Base-by-base conservation (phyloP, 2,797 vertebrate species). In the Heliangelus exortis region DNA sequence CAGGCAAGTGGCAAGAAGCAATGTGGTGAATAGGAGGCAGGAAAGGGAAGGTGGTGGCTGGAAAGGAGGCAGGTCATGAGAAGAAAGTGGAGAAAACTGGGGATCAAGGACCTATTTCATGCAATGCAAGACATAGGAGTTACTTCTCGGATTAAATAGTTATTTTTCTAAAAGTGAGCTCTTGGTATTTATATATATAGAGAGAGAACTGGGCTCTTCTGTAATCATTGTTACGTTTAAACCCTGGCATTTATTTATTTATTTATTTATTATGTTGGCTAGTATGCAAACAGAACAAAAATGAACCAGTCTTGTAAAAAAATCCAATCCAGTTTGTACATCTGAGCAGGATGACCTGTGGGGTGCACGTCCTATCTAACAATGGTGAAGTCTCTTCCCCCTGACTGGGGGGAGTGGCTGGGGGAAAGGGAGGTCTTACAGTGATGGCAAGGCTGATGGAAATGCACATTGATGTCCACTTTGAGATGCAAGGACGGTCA, bases 1-100 rank as follows among this genome's bases (percentile, higher is more conserved):
- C 82, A 90, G 88, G 84, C 80, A 73, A 75, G 39, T 13, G 53
- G 79, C 29, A 62, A 81, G 57, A 79, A 81, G 79, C 43, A 34
- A 17, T 4, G 62, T 51, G 74, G 50, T 23, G 57, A 82, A 51
- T 2, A 23, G 36, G 31, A 50, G 50, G 41, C 47, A 87, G 59
- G 72, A 71, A 31, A 45, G 17, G 71, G 33, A 83, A 50, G 61
- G 51, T 62, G 41, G n/a, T 74, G 19, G 5, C 61, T 66, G 41
- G 7, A 12, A 59, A 36, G 62, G 19, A 77, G 12, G 21, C 15
- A 63, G 65, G 39, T 43, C 34, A 6, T 1, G 47, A 90, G 58
- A 58, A 73, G 22, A 51, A 65, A 47, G 47, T 47, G 47, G 47
- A 19, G 39, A 68, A 34, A 75, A 15, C 12, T 68, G 3, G 2